A percentile compares a stretch with the other conserved stretches of the same genome.
Evolutionary conservation across 2,888 invertebrate species (phyloP).

Genomic region (Peribatodes rhomboidaria): DNA sequence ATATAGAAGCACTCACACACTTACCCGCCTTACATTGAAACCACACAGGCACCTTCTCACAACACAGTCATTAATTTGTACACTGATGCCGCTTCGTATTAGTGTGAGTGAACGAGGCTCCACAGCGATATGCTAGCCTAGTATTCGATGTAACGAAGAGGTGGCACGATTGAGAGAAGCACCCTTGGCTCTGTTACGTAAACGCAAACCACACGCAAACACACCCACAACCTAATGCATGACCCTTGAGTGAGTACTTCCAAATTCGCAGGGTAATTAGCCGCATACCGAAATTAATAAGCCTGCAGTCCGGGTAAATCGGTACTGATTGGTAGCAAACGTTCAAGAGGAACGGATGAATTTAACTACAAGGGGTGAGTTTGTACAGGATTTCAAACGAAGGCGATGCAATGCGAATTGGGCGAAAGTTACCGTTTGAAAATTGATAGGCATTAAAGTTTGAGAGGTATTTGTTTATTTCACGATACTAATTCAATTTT

Average conservation of each 20-base stretch:
- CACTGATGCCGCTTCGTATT: slow-evolving; percentile 51
- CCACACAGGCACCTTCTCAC: slow-evolving; percentile 47
- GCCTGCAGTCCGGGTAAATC: slow-evolving; percentile 75
- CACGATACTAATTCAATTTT: neutral
- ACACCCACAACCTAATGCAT: slow-evolving; percentile 67
- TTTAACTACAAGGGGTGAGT: slow-evolving; percentile 84
- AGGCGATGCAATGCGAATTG: slow-evolving; percentile 26
- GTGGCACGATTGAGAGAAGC: slow-evolving; percentile 68
- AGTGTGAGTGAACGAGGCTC: slow-evolving; percentile 62
- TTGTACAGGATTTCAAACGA: slow-evolving; percentile 9
- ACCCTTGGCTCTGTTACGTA: slow-evolving; percentile 69
- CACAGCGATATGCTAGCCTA: slow-evolving; percentile 64
- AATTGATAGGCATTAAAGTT: neutral
- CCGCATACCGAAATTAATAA: slow-evolving; percentile 83
- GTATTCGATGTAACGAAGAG: slow-evolving; percentile 79
- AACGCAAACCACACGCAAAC: slow-evolving; percentile 64
- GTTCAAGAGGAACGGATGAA: slow-evolving; percentile 83
- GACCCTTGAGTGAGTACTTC: slow-evolving; percentile 78
- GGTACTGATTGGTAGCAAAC: slow-evolving; percentile 76
- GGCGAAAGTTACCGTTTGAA: slow-evolving; percentile 23
- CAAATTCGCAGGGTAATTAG: slow-evolving; percentile 84
- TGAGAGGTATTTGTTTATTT: neutral
- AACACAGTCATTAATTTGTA: slow-evolving; percentile 53
- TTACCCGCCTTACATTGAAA: slow-evolving; percentile 42
- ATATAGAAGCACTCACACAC: slow-evolving; percentile 56